Evolutionary conservation across 2,888 invertebrate genomes (phyloP).

Genomic region (Entomobrya multifasciata): DNA sequence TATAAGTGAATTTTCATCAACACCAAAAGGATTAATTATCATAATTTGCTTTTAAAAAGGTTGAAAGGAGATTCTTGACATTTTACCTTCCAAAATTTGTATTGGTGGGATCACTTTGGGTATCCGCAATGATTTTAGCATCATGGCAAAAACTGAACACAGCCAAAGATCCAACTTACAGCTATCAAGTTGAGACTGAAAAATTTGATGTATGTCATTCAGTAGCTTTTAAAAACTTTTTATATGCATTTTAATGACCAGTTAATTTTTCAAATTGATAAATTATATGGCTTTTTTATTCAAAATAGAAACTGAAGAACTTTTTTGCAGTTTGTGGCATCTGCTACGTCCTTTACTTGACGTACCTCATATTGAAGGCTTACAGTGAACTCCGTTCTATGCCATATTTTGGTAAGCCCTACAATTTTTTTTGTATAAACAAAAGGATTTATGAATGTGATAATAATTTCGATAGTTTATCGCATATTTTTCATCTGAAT

Average conservation of each 20-base stretch:
- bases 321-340: slow-evolving; percentile 93
- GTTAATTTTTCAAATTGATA: not conserved
- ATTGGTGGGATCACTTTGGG: slow-evolving; percentile 92
- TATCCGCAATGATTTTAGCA: slow-evolving; percentile 91
- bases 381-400: slow-evolving; percentile 97
- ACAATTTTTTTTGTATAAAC: not conserved
- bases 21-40: not conserved
- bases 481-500: not conserved
- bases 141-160: slow-evolving; percentile 95
- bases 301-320: slow-evolving; percentile 90
- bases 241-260: slow-evolving; percentile 73
- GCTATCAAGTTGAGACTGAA: slow-evolving; percentile 91
- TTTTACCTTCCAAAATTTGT: slow-evolving; percentile 96
- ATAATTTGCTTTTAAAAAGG: slow-evolving; percentile 84
- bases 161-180: slow-evolving; percentile 94
- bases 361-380: slow-evolving; percentile 91
- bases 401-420: slow-evolving; percentile 95
- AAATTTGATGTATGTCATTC: slow-evolving; percentile 87
- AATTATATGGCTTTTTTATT: not conserved
- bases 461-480: slow-evolving; percentile 3
- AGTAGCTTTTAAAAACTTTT: too few species aligned
- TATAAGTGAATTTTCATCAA: too few species aligned
- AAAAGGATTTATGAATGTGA: slow-evolving; percentile 9
- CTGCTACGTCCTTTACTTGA: slow-evolving; percentile 92
- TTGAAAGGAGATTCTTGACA: slow-evolving; percentile 90